Percentiles rank a stretch among this genome's conserved stretches.
Conservation (phyloP, 2,797 vertebrate genomes). For the Tragopan temminckii region DNA sequence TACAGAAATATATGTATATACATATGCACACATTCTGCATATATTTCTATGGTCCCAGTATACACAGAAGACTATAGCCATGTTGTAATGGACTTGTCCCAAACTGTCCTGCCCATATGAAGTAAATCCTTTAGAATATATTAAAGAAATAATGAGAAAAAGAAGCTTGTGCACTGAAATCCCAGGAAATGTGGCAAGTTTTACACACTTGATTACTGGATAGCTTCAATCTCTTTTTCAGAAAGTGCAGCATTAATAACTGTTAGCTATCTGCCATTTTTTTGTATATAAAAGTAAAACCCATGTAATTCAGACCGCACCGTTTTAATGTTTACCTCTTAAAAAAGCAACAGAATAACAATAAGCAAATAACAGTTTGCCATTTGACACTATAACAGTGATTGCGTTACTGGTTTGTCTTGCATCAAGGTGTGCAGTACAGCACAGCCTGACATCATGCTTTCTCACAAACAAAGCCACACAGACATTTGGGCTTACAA, state of each 20-base stretch:
- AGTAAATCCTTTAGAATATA: neutral
- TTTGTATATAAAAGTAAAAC: neutral
- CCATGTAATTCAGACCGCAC: neutral
- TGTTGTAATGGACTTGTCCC: neutral
- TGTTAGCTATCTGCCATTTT: neutral
- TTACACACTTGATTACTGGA: neutral
- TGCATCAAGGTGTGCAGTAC: neutral
- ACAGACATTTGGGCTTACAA: neutral
- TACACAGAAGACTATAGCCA: neutral
- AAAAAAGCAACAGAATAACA: neutral
- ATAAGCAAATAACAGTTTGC: neutral
- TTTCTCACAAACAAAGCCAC: neutral
- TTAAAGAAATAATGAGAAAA: neutral
- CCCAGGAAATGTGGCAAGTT: neutral
- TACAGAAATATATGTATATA: neutral
- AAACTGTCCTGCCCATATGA: neutral
- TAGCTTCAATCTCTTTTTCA: neutral
- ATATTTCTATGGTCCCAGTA: neutral
- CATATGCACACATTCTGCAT: neutral
- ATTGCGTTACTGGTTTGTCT: neutral
- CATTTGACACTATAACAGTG: neutral
- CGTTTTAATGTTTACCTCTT: neutral
- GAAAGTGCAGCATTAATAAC: neutral
- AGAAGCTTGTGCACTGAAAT: neutral
- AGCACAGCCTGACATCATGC: neutral